Evolutionary conservation across 2,113 vertebrate genomes (phyloP), one percentile per base, ranked within the genome.

Genomic region (Corythoichthys intestinalis): DNA sequence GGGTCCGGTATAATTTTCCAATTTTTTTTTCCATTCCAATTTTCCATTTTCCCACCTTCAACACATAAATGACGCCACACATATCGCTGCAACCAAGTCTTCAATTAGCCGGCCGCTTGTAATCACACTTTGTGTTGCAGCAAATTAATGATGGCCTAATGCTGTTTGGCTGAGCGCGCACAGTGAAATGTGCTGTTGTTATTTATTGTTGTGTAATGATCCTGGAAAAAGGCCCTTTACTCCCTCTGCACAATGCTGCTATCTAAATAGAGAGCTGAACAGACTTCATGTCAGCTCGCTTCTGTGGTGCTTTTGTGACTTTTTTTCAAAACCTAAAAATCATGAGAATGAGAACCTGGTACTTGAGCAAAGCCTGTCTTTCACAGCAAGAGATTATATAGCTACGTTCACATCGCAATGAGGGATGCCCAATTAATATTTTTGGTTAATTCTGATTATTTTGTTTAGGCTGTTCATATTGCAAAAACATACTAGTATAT

Each of bases 151-250:
- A 69, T 66, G 74, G 76, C 69, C n/a, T 34, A 47, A 13, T 12
- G 44, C 41, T 10, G 20, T 63, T 35, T 34, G 44, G 61, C 61
- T 14, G 44, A 47, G 44, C 47, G 61, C 44, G 28, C 54, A 67
- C n/a, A 17, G 59, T 52, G 72, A 61, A 75, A 75, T 67, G 71
- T 28, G 63, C 66, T 68, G 69, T 74, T 72, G 56, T 69, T 78
- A 81, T 77, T 72, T 83, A 75, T 77, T 59, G 71, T 78, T 34
- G 72, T 76, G 79, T 84, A 84, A 83, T 78, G 78, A 79, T 74
- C 65, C 61, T 67, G 76, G 34, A 75, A 56, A 67, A 63, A 67
- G 41, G 39, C 65, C 48, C 53, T 68, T 74, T 65, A 58, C 39
- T 75, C 56, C 57, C 10, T n/a, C 10, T 61, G 54, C 2, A 15